phyloP scores from a whole-genome alignment of 2,113 vertebrate species.

The Tachysurus fulvidraco region DNA sequence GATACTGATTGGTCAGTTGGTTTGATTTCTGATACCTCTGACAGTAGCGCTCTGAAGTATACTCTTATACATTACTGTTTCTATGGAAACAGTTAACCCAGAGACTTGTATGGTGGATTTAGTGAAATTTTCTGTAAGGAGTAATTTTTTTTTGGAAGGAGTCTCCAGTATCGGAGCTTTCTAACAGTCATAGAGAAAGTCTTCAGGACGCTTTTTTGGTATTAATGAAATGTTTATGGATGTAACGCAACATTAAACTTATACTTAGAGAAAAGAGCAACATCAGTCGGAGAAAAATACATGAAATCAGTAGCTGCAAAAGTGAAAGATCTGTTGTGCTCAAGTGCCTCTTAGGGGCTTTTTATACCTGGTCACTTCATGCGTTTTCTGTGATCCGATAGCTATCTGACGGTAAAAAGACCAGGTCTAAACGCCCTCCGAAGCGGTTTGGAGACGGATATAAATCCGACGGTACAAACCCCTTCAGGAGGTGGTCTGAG shows the following conservation, averaged over 20 bases:
- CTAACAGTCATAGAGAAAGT: neutral
- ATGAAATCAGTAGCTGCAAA: neutral
- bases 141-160: neutral
- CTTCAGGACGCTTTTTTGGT: too few species aligned
- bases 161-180: neutral
- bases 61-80: neutral
- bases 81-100: neutral
- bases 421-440: too few species aligned
- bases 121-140: neutral
- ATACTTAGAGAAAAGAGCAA: neutral
- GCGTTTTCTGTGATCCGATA: too few species aligned
- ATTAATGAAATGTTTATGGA: neutral
- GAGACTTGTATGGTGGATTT: neutral
- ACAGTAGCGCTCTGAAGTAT: neutral
- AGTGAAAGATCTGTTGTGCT: neutral
- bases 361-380: too few species aligned
- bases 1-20: neutral
- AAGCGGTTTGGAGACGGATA: too few species aligned
- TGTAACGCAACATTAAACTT: neutral
- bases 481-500: too few species aligned
- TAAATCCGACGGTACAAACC: too few species aligned
- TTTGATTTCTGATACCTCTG: neutral
- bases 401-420: too few species aligned
- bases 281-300: neutral
- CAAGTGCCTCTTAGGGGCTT: neutral